A percentile compares a stretch with the other conserved stretches of the same genome.
Evolutionary conservation across 1,140 invertebrate genomes (phyloP).

Genomic region (Drosophila kikkawai): DNA sequence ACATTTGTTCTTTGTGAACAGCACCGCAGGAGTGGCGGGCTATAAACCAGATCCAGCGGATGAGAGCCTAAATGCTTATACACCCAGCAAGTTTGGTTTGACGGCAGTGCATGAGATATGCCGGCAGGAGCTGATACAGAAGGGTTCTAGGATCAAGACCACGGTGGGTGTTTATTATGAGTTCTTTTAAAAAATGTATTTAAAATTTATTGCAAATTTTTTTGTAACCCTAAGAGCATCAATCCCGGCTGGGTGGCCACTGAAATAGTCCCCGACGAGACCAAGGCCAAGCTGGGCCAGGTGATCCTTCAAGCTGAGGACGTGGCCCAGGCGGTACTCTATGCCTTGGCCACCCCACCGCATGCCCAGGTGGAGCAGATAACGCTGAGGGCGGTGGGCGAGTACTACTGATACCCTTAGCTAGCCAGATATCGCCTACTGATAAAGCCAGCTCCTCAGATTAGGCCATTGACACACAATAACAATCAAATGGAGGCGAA

Average conservation of each 20-base stretch:
- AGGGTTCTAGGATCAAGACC: constrained; percentile 88
- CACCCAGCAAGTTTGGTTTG: constrained; percentile 89
- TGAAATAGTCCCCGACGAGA: constrained; percentile 85
- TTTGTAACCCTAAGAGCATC: constrained; percentile 80
- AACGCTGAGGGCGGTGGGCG: constrained; percentile 80
- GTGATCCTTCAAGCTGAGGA: constrained; percentile 84
- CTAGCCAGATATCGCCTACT: neutral
- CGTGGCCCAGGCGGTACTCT: constrained; percentile 87
- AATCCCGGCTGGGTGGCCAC: constrained; percentile 88
- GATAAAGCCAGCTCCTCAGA: constrained; percentile 8
- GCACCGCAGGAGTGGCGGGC: constrained; percentile 86
- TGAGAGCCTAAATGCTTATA: constrained; percentile 87
- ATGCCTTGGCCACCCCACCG: constrained; percentile 87
- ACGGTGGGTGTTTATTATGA: constrained; percentile 86
- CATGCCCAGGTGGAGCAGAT: constrained; percentile 87
- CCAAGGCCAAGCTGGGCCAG: constrained; percentile 65
- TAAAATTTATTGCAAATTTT: neutral
- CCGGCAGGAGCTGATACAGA: constrained; percentile 87
- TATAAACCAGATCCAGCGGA: constrained; percentile 71
- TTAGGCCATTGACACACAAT: constrained; percentile 65
- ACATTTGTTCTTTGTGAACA: constrained; percentile 91
- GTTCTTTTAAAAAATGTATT: too few relatives aligned
- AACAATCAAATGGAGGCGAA: constrained; percentile 59
- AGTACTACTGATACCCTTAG: constrained; percentile 65
- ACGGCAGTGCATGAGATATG: constrained; percentile 88